These are phyloP conservation scores for Tetragonisca angustula DNA, from an alignment of 2,888 invertebrate genomes.

Conservation along the genomic window DNA sequence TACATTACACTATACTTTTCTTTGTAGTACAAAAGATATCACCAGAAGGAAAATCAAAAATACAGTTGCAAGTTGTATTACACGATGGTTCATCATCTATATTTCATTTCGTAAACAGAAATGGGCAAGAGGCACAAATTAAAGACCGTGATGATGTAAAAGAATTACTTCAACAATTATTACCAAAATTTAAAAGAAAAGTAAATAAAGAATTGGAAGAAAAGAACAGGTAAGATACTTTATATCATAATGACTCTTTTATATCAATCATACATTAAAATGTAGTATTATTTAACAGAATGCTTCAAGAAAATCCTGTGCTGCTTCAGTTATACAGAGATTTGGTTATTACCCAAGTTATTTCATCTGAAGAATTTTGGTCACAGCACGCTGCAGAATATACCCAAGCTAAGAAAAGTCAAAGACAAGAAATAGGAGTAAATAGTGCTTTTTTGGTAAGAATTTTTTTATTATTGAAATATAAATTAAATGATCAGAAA, in stretches of 20 bases:
- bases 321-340: slow-evolving; percentile 98
- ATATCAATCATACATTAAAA: not conserved
- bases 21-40: slow-evolving; percentile 96
- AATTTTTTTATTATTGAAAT: not conserved
- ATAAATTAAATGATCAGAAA: not conserved
- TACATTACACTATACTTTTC: slow-evolving; percentile 17
- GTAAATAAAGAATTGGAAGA: slow-evolving; percentile 95
- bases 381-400: slow-evolving; percentile 93
- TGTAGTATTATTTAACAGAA: slow-evolving; percentile 80
- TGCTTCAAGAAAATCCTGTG: slow-evolving; percentile 95
- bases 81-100: slow-evolving; percentile 97
- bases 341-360: slow-evolving; percentile 97
- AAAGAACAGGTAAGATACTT: slow-evolving; percentile 89
- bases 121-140: slow-evolving; percentile 92
- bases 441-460: slow-evolving; percentile 87
- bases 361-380: slow-evolving; percentile 99
- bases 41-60: slow-evolving; percentile 98
- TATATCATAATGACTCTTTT: not conserved
- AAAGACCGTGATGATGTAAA: slow-evolving; percentile 97
- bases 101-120: slow-evolving; percentile 97
- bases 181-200: slow-evolving; percentile 97
- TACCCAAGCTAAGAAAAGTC: slow-evolving; percentile 89
- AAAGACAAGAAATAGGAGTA: slow-evolving; percentile 94
- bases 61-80: slow-evolving; percentile 98
- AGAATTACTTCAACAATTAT: slow-evolving; percentile 93